Percentiles rank a stretch among this genome's conserved stretches.
These are phyloP conservation scores for Nephila pilipes DNA, from an alignment of 1,140 invertebrate genomes.

Conservation along the genomic window DNA sequence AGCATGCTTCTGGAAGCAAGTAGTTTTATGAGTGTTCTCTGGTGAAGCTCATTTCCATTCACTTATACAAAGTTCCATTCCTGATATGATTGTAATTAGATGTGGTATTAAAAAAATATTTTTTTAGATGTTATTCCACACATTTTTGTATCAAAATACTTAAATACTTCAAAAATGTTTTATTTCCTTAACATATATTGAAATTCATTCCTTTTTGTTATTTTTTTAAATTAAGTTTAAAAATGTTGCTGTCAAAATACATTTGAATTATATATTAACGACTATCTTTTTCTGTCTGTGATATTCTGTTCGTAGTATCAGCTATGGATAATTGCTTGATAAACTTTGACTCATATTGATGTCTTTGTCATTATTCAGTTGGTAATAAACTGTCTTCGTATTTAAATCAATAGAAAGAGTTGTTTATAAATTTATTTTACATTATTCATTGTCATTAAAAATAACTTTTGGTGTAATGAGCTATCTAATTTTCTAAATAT, in stretches of 20 bases:
- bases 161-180: not conserved
- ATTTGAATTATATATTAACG: not conserved
- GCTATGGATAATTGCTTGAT: not conserved
- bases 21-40: not conserved
- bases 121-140: no score
- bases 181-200: not conserved
- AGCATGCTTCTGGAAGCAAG: constrained; percentile 6
- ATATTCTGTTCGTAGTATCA: not conserved
- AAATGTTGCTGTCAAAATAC: not conserved
- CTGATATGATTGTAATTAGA: not conserved
- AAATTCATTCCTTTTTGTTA: constrained; percentile 8
- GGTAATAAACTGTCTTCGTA: not conserved
- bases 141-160: no score
- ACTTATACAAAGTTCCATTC: not conserved
- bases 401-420: not conserved
- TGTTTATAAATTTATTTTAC: not conserved
- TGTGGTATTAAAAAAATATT: no score
- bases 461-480: no score
- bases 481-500: no score
- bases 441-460: not conserved
- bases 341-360: not conserved
- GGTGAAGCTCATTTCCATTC: not conserved
- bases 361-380: not conserved
- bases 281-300: not conserved
- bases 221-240: not conserved